Percentiles rank a stretch among this genome's conserved stretches.
phyloP scores from a whole-genome alignment of 2,888 invertebrate genomes.

The Phragmatobia fuliginosa region DNA sequence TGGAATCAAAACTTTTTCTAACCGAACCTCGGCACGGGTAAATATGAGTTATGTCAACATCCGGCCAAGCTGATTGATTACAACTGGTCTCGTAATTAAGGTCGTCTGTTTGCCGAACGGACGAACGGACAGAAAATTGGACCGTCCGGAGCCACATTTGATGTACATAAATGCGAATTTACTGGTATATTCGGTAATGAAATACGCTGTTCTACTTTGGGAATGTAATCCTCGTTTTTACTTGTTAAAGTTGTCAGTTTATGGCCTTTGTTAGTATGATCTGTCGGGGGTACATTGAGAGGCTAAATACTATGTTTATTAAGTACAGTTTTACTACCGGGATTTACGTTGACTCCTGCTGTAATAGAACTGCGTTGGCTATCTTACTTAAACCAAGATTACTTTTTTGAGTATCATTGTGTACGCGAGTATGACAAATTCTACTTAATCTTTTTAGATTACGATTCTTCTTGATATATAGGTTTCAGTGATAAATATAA shows the following conservation, averaged over 20 bases:
- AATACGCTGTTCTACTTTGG: slow-evolving; percentile 6
- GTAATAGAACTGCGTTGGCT: background rate
- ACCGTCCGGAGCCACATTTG: slow-evolving; percentile 26
- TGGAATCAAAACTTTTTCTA: slow-evolving; percentile 18
- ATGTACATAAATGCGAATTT: slow-evolving; percentile 36
- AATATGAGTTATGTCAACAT: slow-evolving; percentile 55
- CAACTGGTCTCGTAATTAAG: slow-evolving; percentile 61
- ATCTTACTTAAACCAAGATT: background rate
- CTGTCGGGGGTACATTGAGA: background rate
- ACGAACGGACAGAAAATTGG: slow-evolving; percentile 26
- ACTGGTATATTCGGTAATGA: slow-evolving; percentile 28
- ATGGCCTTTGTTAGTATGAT: background rate
- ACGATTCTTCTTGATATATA: background rate
- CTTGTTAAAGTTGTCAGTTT: slow-evolving; percentile 3
- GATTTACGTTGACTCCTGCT: background rate
- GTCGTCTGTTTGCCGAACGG: slow-evolving; percentile 50
- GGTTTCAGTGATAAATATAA: no score
- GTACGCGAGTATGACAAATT: background rate
- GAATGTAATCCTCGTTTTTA: slow-evolving; percentile 12
- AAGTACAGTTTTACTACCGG: background rate
- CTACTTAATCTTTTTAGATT: background rate
- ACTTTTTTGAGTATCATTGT: background rate
- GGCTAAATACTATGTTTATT: background rate
- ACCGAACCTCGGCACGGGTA: slow-evolving; percentile 48
- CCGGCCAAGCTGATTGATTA: slow-evolving; percentile 60